Conservation (phyloP, 2,888 invertebrate species). For the Noctua fimbriata region DNA sequence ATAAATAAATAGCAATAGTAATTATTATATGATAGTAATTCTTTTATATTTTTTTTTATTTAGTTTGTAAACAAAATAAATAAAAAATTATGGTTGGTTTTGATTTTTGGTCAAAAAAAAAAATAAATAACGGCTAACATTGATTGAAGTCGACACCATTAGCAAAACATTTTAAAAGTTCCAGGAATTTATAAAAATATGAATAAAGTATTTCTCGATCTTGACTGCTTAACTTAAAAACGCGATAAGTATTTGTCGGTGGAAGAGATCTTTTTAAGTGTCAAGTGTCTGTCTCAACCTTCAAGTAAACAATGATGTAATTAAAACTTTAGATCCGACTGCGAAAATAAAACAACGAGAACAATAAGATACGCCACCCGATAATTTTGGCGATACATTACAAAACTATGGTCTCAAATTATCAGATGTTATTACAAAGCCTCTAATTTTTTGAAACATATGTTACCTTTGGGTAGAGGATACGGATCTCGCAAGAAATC, state of each 20-base stretch:
- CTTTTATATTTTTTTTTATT: too few species aligned
- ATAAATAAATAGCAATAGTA: too few species aligned
- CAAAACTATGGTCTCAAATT: conserved; percentile 14
- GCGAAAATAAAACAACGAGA: conserved; percentile 27
- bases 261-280: conserved; percentile 35
- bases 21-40: too few species aligned
- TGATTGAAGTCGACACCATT: not conserved
- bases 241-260: conserved; percentile 6
- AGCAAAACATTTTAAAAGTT: not conserved
- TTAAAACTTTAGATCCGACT: conserved; percentile 53
- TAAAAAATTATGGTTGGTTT: too few species aligned
- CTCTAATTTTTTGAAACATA: not conserved
- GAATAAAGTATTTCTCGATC: not conserved
- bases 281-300: conserved; percentile 39
- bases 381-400: conserved; percentile 30
- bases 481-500: conserved; percentile 85
- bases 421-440: conserved; percentile 31
- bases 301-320: conserved; percentile 56
- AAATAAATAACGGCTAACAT: not conserved
- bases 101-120: too few species aligned
- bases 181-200: not conserved
- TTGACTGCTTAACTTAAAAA: conserved; percentile 16
- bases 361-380: conserved; percentile 52
- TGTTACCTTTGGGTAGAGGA: conserved; percentile 84
- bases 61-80: too few species aligned